phyloP scores from a whole-genome alignment of 2,113 vertebrate genomes.

The Halcyon senegalensis region DNA sequence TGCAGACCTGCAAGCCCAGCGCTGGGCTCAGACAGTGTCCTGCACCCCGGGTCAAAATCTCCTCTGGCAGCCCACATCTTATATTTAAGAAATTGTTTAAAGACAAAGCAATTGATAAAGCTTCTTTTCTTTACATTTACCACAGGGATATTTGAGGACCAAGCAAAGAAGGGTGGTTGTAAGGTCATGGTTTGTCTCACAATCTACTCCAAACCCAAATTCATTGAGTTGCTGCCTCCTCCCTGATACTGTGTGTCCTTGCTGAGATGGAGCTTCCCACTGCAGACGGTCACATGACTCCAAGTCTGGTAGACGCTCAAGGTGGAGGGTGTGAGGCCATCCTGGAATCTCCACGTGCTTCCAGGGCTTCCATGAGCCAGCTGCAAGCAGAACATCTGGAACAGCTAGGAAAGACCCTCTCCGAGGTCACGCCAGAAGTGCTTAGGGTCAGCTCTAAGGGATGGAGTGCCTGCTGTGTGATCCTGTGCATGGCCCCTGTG shows the following conservation, averaged over 20 bases:
- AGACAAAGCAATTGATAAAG: fast-evolving
- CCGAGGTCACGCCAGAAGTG: not conserved
- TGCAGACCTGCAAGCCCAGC: not conserved
- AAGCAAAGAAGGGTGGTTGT: not conserved
- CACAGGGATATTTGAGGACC: fast-evolving
- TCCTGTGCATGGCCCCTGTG: not conserved
- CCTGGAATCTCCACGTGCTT: not conserved
- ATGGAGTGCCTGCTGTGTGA: not conserved
- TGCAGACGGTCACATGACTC: not conserved
- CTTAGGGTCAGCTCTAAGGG: not conserved
- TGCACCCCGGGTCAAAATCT: not conserved
- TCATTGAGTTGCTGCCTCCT: not conserved
- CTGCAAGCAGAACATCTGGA: not conserved
- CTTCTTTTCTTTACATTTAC: not conserved
- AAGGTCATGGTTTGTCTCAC: not conserved
- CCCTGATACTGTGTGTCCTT: not conserved
- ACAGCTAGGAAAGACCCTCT: not conserved
- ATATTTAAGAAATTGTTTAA: not conserved
- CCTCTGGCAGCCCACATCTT: not conserved
- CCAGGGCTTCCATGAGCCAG: not conserved
- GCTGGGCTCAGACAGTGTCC: not conserved
- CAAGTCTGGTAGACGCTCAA: fast-evolving
- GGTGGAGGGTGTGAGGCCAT: not conserved
- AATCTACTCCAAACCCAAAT: not conserved
- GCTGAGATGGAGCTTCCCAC: not conserved